phyloP scores from a whole-genome alignment of 2,888 invertebrate species.

The Yponomeuta sedellus region DNA sequence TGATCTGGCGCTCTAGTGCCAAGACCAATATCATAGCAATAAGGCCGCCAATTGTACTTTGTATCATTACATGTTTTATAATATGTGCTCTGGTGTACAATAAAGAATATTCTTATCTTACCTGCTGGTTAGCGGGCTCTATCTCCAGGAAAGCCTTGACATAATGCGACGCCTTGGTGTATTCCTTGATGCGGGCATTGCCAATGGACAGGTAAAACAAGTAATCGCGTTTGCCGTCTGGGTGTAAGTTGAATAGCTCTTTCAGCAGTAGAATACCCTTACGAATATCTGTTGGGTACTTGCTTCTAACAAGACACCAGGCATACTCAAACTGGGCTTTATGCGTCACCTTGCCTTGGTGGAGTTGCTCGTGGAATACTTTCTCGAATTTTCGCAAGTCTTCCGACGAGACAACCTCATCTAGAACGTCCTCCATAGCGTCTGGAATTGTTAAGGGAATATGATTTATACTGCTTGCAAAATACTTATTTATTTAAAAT shows the following conservation, averaged over 20 bases:
- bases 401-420: conserved; percentile 87
- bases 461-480: not conserved
- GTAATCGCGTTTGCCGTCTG: not conserved
- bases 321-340: conserved; percentile 97
- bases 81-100: too few relatives aligned
- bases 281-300: conserved; percentile 90
- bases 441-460: conserved; percentile 9
- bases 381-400: conserved; percentile 94
- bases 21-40: too few relatives aligned
- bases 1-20: conserved; percentile 89
- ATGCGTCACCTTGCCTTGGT: conserved; percentile 82
- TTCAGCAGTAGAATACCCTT: conserved; percentile 78
- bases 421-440: conserved; percentile 86
- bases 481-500: not conserved
- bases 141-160: conserved; percentile 87
- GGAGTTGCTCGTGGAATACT: conserved; percentile 88
- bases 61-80: too few relatives aligned
- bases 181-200: conserved; percentile 94
- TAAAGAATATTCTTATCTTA: too few relatives aligned
- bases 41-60: too few relatives aligned
- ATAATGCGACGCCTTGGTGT: conserved; percentile 88
- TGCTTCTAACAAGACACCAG: conserved; percentile 94
- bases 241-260: too few relatives aligned
- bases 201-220: conserved; percentile 97
- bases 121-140: conserved; percentile 93